Conservation (phyloP, 2,113 vertebrate species). For the Chroicocephalus ridibundus region DNA sequence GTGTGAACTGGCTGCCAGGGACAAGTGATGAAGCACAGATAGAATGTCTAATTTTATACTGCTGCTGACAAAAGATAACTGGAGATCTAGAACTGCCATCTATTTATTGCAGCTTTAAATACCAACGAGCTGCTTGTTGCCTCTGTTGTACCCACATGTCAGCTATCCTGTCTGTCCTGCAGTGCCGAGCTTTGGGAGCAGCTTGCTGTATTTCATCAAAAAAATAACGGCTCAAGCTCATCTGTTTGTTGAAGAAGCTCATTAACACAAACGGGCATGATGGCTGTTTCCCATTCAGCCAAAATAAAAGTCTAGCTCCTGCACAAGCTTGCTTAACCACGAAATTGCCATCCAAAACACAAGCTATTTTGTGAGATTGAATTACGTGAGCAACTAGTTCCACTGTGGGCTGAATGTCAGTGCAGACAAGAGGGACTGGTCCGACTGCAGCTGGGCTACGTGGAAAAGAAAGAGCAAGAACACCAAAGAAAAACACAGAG, state of each 20-base stretch:
- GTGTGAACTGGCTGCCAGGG: neutral
- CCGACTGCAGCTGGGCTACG: neutral
- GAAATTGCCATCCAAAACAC: neutral
- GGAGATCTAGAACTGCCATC: neutral
- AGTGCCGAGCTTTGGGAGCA: neutral
- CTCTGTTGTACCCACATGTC: accelerated
- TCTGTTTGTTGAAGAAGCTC: neutral
- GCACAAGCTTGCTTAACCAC: neutral
- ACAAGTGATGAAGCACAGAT: neutral
- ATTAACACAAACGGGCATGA: neutral
- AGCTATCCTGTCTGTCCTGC: neutral
- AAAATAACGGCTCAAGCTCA: neutral
- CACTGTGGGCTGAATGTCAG: neutral
- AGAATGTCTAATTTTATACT: neutral
- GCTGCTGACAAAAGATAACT: neutral
- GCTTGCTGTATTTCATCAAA: neutral
- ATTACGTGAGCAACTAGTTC: neutral
- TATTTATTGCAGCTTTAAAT: neutral
- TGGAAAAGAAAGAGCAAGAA: neutral
- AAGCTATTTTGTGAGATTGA: neutral
- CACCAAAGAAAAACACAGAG: neutral
- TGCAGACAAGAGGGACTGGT: accelerated
- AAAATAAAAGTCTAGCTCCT: neutral
- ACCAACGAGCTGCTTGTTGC: neutral
- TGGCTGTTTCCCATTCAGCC: neutral